Evolutionary conservation across 2,888 invertebrate species (phyloP).

Genomic region (Lamellibrachia columna): DNA sequence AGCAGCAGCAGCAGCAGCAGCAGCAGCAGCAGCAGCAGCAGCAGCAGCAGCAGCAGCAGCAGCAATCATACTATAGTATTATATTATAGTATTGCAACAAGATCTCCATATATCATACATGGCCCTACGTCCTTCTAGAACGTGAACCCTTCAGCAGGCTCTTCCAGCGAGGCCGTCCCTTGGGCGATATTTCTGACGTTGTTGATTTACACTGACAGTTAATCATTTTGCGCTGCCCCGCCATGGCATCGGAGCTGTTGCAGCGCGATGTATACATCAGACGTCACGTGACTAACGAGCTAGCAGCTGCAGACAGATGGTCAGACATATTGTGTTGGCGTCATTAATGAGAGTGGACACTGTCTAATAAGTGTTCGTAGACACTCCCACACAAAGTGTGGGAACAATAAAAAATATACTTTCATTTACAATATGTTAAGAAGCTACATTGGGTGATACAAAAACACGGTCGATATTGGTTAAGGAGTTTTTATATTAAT

Average conservation of each 20-base stretch:
- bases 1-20: no score
- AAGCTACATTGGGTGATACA: no score
- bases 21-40: no score
- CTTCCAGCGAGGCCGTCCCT: not conserved
- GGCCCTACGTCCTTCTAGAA: not conserved
- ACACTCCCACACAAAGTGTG: no score
- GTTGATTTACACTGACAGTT: not conserved
- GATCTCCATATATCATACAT: not conserved
- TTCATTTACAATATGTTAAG: no score
- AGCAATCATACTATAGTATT: no score
- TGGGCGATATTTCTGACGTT: not conserved
- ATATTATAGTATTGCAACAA: not conserved
- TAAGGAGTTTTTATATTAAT: no score
- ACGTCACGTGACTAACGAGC: not conserved
- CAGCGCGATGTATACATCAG: not conserved
- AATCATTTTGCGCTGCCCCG: not conserved
- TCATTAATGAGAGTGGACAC: not conserved
- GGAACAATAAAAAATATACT: no score
- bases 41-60: no score
- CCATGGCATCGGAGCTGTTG: not conserved
- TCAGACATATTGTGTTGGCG: not conserved
- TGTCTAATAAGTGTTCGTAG: not conserved
- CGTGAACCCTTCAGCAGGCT: not conserved
- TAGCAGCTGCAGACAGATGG: not conserved
- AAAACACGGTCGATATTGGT: no score